Percentiles rank a stretch among this genome's conserved stretches.
These are phyloP conservation scores for Agrilus mali DNA, from an alignment of 2,888 invertebrate species.

Conservation along the genomic window DNA sequence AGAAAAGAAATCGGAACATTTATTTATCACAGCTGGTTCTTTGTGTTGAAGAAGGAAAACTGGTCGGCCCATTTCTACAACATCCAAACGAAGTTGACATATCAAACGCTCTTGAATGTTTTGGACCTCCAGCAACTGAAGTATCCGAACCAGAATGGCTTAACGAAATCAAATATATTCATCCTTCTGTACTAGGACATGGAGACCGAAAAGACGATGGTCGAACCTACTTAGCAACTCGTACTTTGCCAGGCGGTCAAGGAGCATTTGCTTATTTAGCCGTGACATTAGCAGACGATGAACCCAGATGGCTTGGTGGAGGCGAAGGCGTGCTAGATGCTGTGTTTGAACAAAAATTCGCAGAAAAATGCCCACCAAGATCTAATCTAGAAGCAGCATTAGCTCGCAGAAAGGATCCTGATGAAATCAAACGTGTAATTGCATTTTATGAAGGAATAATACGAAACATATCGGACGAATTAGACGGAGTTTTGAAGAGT, in stretches of 20 bases:
- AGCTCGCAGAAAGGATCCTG: slow-evolving; percentile 26
- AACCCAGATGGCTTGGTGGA: slow-evolving; percentile 28
- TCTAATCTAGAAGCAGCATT: slow-evolving; percentile 31
- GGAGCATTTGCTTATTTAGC: slow-evolving; percentile 37
- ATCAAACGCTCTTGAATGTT: slow-evolving; percentile 25
- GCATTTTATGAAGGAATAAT: slow-evolving; percentile 33
- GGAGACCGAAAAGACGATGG: slow-evolving; percentile 25
- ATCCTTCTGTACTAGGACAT: slow-evolving; percentile 14
- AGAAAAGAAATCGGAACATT: slow-evolving; percentile 34
- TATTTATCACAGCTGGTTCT: slow-evolving; percentile 34
- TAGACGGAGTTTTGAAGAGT: slow-evolving; percentile 24
- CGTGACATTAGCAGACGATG: slow-evolving; percentile 30
- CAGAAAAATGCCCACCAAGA: slow-evolving; percentile 24
- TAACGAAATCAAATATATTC: slow-evolving; percentile 18
- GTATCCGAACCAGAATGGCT: slow-evolving; percentile 25
- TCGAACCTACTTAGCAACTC: slow-evolving; percentile 36
- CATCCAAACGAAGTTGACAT: slow-evolving; percentile 29
- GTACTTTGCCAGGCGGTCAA: slow-evolving; percentile 32
- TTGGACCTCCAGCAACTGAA: slow-evolving; percentile 21
- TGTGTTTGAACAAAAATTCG: slow-evolving; percentile 22
- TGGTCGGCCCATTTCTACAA: slow-evolving; percentile 28
- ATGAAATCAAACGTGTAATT: slow-evolving; percentile 28
- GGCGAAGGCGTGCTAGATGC: slow-evolving; percentile 25
- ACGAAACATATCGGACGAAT: slow-evolving; percentile 32
- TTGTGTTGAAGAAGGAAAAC: slow-evolving; percentile 31